phyloP scores from a whole-genome alignment of 2,113 vertebrate species.

The Nycticryphes semicollaris region DNA sequence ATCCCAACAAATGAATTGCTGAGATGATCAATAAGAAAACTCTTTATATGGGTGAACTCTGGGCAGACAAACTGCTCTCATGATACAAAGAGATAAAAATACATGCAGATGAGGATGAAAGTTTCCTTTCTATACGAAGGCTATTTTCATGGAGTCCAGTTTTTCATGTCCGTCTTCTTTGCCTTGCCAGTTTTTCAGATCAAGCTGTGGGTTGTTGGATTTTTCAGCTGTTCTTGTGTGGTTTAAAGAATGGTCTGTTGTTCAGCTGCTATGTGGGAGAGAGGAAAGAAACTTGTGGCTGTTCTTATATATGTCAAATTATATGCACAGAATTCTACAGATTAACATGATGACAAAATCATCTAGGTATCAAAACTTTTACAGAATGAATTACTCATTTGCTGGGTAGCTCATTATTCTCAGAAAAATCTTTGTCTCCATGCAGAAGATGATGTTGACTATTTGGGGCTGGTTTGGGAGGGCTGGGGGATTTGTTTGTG shows the following conservation, averaged over 20 bases:
- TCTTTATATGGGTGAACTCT: not conserved
- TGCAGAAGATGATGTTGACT: not conserved
- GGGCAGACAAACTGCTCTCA: not conserved
- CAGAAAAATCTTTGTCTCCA: not conserved
- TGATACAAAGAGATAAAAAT: not conserved
- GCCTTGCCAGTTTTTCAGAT: not conserved
- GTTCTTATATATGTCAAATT: not conserved
- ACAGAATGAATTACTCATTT: not conserved
- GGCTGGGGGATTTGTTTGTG: not conserved
- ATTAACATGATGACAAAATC: not conserved
- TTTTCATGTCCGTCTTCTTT: not conserved
- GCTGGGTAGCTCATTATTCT: not conserved
- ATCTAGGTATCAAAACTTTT: not conserved
- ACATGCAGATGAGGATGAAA: not conserved
- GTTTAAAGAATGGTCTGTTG: not conserved
- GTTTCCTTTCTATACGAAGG: not conserved
- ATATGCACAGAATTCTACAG: not conserved
- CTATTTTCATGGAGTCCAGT: not conserved
- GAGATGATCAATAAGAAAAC: not conserved
- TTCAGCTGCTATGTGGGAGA: not conserved
- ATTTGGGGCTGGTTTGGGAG: not conserved
- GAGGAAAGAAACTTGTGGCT: not conserved
- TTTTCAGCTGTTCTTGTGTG: not conserved
- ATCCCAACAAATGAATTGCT: not conserved
- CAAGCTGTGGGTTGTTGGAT: not conserved